Percentiles rank a stretch among this genome's conserved stretches.
phyloP scores from a whole-genome alignment of 2,113 vertebrate genomes.

The Meriones unguiculatus region DNA sequence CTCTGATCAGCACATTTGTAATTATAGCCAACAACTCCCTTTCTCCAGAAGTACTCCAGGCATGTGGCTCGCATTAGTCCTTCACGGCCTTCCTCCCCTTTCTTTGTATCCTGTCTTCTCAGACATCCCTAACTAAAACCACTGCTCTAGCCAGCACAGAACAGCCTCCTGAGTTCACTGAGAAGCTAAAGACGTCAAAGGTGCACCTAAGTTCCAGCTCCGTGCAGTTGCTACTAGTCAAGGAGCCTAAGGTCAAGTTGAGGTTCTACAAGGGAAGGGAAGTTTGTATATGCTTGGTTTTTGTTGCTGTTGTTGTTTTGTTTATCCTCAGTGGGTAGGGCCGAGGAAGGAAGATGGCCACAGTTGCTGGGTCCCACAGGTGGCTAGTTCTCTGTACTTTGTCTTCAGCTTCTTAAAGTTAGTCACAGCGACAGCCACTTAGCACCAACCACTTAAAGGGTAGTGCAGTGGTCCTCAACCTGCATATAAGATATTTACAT shows the following conservation, averaged over 20 bases:
- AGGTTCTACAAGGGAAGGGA: background rate
- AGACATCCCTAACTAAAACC: background rate
- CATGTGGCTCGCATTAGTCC: background rate
- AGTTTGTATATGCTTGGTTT: background rate
- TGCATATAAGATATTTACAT: background rate
- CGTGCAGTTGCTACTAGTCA: background rate
- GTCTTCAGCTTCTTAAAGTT: background rate
- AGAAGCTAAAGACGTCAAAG: background rate
- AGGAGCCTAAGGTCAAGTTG: background rate
- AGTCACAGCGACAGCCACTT: conserved; percentile 1
- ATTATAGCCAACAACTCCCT: background rate
- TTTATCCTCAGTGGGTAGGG: background rate
- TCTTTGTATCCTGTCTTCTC: background rate
- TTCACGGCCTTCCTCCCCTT: background rate
- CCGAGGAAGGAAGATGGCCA: background rate
- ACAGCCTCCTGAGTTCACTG: background rate
- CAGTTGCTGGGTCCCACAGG: background rate
- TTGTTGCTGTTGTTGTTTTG: background rate
- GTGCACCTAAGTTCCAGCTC: background rate
- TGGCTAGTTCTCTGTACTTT: conserved; percentile 5
- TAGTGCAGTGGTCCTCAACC: background rate
- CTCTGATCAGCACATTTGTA: background rate
- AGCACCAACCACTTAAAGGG: background rate
- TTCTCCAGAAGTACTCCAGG: conserved; percentile 7
- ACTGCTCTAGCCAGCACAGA: background rate